Evolutionary conservation across 2,888 invertebrate species (phyloP).

Genomic region (Lasiommata megera): DNA sequence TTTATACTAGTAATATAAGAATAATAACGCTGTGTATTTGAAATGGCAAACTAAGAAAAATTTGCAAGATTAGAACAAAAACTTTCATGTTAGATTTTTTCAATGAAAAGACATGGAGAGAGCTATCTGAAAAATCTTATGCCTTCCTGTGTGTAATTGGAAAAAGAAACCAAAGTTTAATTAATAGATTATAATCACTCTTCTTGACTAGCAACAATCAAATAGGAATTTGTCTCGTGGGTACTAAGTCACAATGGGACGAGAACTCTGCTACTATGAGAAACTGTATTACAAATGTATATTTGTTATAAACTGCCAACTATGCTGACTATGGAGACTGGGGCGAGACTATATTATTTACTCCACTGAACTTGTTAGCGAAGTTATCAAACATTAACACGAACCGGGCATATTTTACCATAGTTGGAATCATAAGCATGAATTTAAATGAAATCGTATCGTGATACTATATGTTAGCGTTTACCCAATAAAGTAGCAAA

Average conservation of each 20-base stretch:
- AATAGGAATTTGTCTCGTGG: conserved; percentile 40
- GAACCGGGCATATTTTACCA: too few species aligned
- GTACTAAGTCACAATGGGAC: conserved; percentile 32
- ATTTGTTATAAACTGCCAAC: conserved; percentile 31
- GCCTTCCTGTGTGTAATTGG: too few species aligned
- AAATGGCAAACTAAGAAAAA: too few species aligned
- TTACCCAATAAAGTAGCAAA: too few species aligned
- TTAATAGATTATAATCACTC: neutral
- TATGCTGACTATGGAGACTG: conserved; percentile 45
- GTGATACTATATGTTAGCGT: too few species aligned
- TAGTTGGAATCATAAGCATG: too few species aligned
- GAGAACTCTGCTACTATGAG: conserved; percentile 27
- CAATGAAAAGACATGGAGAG: neutral
- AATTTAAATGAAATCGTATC: neutral
- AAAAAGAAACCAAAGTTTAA: too few species aligned
- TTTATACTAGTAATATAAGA: too few species aligned
- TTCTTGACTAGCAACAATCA: conserved; percentile 11
- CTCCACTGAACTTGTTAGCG: neutral
- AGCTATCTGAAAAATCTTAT: too few species aligned
- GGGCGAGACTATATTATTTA: neutral
- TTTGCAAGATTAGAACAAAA: too few species aligned
- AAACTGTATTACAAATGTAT: conserved; percentile 38
- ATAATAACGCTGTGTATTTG: too few species aligned
- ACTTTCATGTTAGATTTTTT: too few species aligned
- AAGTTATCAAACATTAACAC: neutral